Evolutionary conservation across 2,888 invertebrate genomes (phyloP).

Genomic region (Nowickia ferox): DNA sequence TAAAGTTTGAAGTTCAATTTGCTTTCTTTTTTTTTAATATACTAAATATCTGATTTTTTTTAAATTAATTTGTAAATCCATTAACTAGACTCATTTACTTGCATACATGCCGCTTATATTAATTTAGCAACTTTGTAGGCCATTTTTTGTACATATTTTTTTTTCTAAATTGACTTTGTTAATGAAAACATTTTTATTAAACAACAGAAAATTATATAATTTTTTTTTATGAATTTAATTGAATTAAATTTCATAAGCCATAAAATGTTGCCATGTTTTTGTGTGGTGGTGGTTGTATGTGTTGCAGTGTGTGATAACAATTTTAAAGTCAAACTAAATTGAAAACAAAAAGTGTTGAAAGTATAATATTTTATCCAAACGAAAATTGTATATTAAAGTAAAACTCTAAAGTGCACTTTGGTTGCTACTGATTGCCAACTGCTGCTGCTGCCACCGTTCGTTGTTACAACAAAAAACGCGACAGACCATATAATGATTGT

Average conservation of each 20-base stretch:
- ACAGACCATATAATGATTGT: slow-evolving; percentile 75
- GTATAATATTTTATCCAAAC: slow-evolving; percentile 51
- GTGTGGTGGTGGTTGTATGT: neutral
- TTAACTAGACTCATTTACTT: neutral
- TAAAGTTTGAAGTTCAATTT: neutral
- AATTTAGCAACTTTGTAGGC: slow-evolving; percentile 31
- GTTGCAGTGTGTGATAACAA: slow-evolving; percentile 37
- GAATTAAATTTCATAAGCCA: slow-evolving; percentile 63
- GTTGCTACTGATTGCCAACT: slow-evolving; percentile 72
- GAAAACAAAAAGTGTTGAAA: slow-evolving; percentile 65
- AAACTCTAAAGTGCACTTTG: slow-evolving; percentile 80
- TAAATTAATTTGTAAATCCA: neutral
- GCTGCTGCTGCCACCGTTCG: slow-evolving; percentile 7
- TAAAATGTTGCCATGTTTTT: slow-evolving; percentile 14
- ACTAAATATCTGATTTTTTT: neutral
- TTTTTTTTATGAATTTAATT: slow-evolving; percentile 57
- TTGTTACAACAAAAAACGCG: slow-evolving; percentile 67
- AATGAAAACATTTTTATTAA: slow-evolving; percentile 51
- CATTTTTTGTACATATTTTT: neutral
- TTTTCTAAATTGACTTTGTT: slow-evolving; percentile 29
- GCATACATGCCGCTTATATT: neutral
- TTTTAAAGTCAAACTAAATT: slow-evolving; percentile 60
- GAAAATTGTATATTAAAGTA: slow-evolving; percentile 49
- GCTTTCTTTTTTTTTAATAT: neutral
- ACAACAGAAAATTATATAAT: slow-evolving; percentile 33